Percentiles rank a stretch among this genome's conserved stretches.
These are phyloP conservation scores for Eutrigla gurnardus DNA, from an alignment of 2,797 vertebrate species.

Conservation along the genomic window DNA sequence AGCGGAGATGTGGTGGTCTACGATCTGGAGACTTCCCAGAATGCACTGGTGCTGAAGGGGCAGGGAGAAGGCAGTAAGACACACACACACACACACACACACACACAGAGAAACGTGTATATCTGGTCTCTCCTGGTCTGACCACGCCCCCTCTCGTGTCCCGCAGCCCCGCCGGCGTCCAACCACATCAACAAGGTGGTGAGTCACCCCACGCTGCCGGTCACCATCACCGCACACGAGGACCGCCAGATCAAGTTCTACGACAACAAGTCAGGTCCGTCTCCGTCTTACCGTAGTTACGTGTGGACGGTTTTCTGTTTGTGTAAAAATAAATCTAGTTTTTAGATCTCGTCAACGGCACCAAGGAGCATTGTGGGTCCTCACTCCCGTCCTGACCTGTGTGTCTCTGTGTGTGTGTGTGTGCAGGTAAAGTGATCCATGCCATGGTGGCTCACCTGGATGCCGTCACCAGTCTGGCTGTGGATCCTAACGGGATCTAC, in stretches of 20 bases:
- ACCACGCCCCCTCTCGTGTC: rapidly evolving
- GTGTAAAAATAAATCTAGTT: slow-evolving; percentile 95
- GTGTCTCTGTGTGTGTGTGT: slow-evolving; percentile 7
- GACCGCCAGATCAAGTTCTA: slow-evolving; percentile 99
- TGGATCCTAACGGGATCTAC: slow-evolving; percentile 99
- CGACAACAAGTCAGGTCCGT: slow-evolving; percentile 97
- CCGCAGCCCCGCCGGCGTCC: slow-evolving; percentile 86
- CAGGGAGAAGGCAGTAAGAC: slow-evolving; percentile 91
- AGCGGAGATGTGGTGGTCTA: slow-evolving; percentile 92
- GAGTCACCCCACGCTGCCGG: slow-evolving; percentile 97
- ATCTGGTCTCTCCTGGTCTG: no score
- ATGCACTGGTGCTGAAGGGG: slow-evolving; percentile 90
- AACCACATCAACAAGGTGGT: slow-evolving; percentile 97
- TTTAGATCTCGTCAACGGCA: slow-evolving; percentile 91
- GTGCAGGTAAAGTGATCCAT: slow-evolving; percentile 96
- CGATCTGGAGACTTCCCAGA: slow-evolving; percentile 96
- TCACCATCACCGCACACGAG: slow-evolving; percentile 97
- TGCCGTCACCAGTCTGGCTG: slow-evolving; percentile 97
- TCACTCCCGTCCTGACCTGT: slow-evolving; percentile 80
- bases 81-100: background rate
- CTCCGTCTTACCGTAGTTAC: slow-evolving; percentile 84
- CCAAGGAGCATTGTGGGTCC: slow-evolving; percentile 84
- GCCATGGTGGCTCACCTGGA: slow-evolving; percentile 99
- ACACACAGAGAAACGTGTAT: background rate
- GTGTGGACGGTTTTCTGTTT: slow-evolving; percentile 79